These are phyloP conservation scores for Chelonus formosanus DNA, from an alignment of 2,888 invertebrate species.

Conservation along the genomic window DNA sequence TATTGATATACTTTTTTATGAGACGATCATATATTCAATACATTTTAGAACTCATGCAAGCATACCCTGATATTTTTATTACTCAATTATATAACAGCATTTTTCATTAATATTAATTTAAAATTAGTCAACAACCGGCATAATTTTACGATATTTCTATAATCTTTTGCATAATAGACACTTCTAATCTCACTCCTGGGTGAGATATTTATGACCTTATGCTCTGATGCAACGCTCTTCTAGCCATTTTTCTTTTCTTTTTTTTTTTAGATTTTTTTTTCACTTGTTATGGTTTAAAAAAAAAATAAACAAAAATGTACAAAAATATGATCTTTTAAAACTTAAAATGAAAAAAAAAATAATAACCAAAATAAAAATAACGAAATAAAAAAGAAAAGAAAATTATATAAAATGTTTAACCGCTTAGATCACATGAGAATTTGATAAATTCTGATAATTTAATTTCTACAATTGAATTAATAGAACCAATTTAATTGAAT, in stretches of 20 bases:
- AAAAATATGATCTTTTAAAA: constrained; percentile 29
- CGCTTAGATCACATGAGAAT: background rate
- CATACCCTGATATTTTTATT: constrained; percentile 31
- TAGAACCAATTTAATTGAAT: too few species aligned
- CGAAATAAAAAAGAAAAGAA: constrained; percentile 25
- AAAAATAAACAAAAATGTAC: constrained; percentile 39
- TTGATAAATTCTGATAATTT: too few species aligned
- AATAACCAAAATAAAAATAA: constrained; percentile 34
- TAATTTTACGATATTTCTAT: constrained; percentile 41
- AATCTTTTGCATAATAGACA: constrained; percentile 19
- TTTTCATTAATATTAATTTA: constrained; percentile 45
- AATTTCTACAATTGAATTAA: too few species aligned
- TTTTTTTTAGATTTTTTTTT: constrained; percentile 38
- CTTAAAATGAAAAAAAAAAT: constrained; percentile 25
- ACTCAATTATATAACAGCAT: constrained; percentile 51
- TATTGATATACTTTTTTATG: constrained; percentile 26
- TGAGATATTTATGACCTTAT: constrained; percentile 20
- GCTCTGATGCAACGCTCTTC: constrained; percentile 37
- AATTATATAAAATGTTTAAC: background rate
- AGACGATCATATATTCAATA: constrained; percentile 1
- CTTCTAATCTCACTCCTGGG: background rate
- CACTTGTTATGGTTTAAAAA: constrained; percentile 38
- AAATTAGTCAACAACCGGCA: constrained; percentile 47
- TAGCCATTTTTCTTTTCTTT: constrained; percentile 36
- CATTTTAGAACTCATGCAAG: constrained; percentile 35